These are phyloP conservation scores for Pasiphila rectangulata DNA, from an alignment of 2,888 invertebrate genomes.

Conservation along the genomic window DNA sequence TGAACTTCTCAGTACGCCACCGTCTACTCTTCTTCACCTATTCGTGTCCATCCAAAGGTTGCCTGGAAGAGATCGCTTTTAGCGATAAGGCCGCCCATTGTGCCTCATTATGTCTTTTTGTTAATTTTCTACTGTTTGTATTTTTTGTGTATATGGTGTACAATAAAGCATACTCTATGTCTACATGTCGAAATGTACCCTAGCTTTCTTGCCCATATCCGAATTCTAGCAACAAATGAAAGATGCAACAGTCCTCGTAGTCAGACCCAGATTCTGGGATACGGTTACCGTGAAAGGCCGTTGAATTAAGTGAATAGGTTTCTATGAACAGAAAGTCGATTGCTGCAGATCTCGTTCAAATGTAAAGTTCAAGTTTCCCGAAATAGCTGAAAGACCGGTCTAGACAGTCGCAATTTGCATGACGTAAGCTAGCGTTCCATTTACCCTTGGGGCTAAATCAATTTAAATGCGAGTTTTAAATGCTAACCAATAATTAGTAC, in stretches of 20 bases:
- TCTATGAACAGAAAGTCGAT: background rate
- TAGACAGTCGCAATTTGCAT: constrained; percentile 11
- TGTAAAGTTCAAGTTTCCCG: constrained; percentile 15
- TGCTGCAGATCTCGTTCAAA: constrained; percentile 1
- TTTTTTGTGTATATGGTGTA: too few species aligned
- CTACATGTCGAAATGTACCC: too few species aligned
- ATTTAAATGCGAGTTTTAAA: constrained; percentile 2
- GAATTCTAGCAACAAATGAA: background rate
- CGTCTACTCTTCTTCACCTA: too few species aligned
- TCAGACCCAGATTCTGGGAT: constrained; percentile 11
- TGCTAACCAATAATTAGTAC: constrained; percentile 2
- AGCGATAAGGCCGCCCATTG: too few species aligned
- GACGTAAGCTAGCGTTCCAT: constrained; percentile 8
- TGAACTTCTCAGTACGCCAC: too few species aligned
- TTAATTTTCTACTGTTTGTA: too few species aligned
- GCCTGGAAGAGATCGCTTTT: too few species aligned
- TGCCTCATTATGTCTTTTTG: too few species aligned
- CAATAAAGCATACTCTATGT: too few species aligned
- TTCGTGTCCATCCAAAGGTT: too few species aligned
- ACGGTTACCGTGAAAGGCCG: background rate
- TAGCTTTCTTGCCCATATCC: too few species aligned
- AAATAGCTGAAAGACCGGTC: constrained; percentile 13
- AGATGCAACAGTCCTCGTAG: constrained; percentile 10
- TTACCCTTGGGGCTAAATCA: constrained; percentile 4
- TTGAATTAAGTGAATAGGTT: constrained; percentile 2